These are phyloP conservation scores for Pygoscelis antarcticus DNA, from an alignment of 2,113 vertebrate genomes.

Conservation along the genomic window DNA sequence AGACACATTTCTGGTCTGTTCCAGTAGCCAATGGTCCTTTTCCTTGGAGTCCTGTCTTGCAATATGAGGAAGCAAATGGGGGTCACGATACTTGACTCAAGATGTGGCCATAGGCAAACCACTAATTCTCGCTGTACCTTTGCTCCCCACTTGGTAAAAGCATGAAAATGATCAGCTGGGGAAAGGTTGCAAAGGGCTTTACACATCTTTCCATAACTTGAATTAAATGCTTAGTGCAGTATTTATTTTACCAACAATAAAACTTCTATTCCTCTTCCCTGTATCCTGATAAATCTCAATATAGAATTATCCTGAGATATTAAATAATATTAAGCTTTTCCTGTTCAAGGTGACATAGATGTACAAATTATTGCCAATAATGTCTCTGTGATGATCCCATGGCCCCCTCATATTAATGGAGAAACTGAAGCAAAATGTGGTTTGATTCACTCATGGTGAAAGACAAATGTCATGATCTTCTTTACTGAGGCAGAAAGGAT, in stretches of 20 bases:
- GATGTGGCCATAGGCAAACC: not conserved
- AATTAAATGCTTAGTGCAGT: not conserved
- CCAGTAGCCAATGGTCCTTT: not conserved
- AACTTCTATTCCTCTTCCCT: not conserved
- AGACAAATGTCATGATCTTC: not conserved
- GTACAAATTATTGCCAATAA: not conserved
- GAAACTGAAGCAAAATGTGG: not conserved
- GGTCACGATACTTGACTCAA: not conserved
- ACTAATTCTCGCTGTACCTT: not conserved
- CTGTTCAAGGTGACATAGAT: not conserved
- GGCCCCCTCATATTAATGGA: not conserved
- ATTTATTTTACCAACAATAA: not conserved
- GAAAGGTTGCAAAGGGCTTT: not conserved
- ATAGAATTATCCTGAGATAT: not conserved
- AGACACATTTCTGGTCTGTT: not conserved
- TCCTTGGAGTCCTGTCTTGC: not conserved
- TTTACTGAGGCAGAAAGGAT: not conserved
- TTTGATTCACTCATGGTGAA: not conserved
- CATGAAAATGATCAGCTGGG: not conserved
- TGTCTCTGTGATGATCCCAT: not conserved
- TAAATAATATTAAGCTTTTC: not conserved
- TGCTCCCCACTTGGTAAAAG: not conserved
- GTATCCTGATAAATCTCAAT: not conserved
- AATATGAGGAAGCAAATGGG: conserved; percentile 18
- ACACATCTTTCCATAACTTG: not conserved